These are phyloP conservation scores for Notoglanidium macrostoma DNA, from an alignment of 2,797 vertebrate species.

Conservation along the genomic window DNA sequence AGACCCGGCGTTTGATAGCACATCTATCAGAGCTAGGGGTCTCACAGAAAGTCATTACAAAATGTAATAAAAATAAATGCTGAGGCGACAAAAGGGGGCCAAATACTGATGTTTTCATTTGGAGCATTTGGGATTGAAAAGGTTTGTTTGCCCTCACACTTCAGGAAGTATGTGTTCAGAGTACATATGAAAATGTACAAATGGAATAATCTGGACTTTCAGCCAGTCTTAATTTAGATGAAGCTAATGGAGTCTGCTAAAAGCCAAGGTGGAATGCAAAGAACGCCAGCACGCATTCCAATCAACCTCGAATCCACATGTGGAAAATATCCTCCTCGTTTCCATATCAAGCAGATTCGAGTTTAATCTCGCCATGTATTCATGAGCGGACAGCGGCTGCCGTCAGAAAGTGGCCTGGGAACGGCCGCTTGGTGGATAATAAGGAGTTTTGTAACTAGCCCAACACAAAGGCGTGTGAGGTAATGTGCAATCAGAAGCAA, in stretches of 20 bases:
- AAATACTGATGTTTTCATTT: conserved; percentile 52
- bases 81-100: conserved; percentile 36
- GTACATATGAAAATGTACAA: neutral
- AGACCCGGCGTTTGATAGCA: conserved; percentile 34
- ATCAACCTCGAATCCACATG: neutral
- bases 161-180: neutral
- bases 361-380: conserved; percentile 30
- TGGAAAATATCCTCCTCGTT: conserved; percentile 13
- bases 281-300: too few species aligned
- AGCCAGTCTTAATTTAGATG: neutral
- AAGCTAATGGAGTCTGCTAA: neutral
- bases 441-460: conserved; percentile 50
- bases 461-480: conserved; percentile 43
- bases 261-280: neutral
- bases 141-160: neutral
- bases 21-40: conserved; percentile 50
- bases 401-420: conserved; percentile 20
- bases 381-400: conserved; percentile 29
- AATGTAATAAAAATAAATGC: conserved; percentile 50
- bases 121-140: conserved; percentile 5
- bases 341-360: conserved; percentile 5
- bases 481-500: conserved; percentile 44
- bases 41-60: conserved; percentile 47
- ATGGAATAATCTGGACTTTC: neutral
- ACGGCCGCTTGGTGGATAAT: conserved; percentile 50